Base-by-base conservation (phyloP, 2,888 invertebrate genomes). In the Lycocerus yunnanus region DNA sequence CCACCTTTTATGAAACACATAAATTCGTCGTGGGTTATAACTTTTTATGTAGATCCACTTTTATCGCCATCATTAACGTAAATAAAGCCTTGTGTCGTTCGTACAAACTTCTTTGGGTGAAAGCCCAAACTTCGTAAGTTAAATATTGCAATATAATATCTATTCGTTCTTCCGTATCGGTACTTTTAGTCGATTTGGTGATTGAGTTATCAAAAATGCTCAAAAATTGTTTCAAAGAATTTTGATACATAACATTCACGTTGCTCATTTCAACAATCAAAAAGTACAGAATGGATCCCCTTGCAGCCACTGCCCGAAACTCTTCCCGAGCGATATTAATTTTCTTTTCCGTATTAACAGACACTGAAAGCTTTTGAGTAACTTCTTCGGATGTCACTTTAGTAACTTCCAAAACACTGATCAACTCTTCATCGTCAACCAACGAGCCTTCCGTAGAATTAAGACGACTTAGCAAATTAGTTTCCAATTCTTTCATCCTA, bases 191-290 rank as follows among this genome's bases (percentile, higher is more conserved):
- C 0, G 97, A 97, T 88, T 95, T 96, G 0, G 94, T 95, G 79
- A 98, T 98, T 0, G 98, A 97, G 82, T 93, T 94, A 85, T 98
- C 97, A 84, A 98, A 98, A 77, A 98, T 93, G 11, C 92, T 95
- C 61, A 98, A 88, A 88, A 98, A 98, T 85, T 98, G 98, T 84
- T 96, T 96, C 68, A 98, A 88, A 0, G 98, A 97, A 81, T 97
- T 98, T 87, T 98, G 98, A 84, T 98, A 98, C 98, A 98, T 98
- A 9, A 93, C 91, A 84, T 97, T 98, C 0, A 98, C 97, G 84
- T 96, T 94, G 83, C 96, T 96, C 97, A 98, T 97, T 88, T 98
- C 98, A 0, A 98, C 97, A 76, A 98, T 97, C 59, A 98, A 89
- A 85, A 98, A 98, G 84, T 98, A 98, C 1, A 98, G 88, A 72